Evolutionary conservation across 2,797 vertebrate genomes (phyloP).

Genomic region (Typhlichthys eigenmanni): DNA sequence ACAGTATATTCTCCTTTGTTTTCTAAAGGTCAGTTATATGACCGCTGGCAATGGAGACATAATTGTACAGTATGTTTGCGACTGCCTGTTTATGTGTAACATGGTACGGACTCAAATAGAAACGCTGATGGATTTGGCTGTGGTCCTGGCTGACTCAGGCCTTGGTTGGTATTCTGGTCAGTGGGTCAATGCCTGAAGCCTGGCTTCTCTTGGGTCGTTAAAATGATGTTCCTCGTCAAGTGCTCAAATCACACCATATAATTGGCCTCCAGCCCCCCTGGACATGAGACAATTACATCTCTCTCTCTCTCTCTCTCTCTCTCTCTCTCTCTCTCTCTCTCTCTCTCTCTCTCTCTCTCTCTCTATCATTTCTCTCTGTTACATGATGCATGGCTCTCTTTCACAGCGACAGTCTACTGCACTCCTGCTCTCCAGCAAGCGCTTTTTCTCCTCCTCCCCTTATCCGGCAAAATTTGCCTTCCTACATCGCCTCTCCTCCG

Average conservation of each 20-base stretch:
- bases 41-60: no score
- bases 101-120: no score
- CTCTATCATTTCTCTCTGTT: slow-evolving; percentile 3
- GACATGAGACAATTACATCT: slow-evolving; percentile 51
- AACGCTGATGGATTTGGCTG: slow-evolving; percentile 10
- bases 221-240: slow-evolving; percentile 58
- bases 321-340: slow-evolving; percentile 8
- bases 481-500: not conserved
- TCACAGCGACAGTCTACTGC: slow-evolving; percentile 2
- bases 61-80: no score
- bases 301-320: slow-evolving; percentile 9
- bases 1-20: no score
- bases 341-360: not conserved
- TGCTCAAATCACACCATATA: slow-evolving; percentile 59
- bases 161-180: slow-evolving; percentile 57
- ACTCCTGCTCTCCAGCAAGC: not conserved
- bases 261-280: slow-evolving; percentile 55
- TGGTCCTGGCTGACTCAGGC: slow-evolving; percentile 3
- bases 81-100: no score
- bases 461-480: not conserved
- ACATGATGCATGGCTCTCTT: slow-evolving; percentile 17
- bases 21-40: no score
- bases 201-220: slow-evolving; percentile 40
- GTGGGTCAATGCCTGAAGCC: slow-evolving; percentile 56
- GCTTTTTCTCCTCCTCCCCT: not conserved